These are phyloP conservation scores for Rallus crepitans DNA, from an alignment of 2,797 vertebrate species.

Conservation along the genomic window DNA sequence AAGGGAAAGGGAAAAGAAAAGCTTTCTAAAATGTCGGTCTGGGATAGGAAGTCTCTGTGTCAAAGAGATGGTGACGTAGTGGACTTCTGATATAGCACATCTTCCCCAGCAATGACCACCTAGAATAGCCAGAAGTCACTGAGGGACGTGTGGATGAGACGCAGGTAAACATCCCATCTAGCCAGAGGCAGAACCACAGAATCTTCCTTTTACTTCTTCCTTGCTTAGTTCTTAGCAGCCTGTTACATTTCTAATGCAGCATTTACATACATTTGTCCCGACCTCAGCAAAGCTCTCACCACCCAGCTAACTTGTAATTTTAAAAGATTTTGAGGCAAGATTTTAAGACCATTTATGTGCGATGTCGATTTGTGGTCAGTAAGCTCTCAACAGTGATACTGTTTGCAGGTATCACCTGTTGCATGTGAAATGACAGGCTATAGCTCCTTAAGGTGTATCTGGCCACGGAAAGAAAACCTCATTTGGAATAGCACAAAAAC, in stretches of 20 bases:
- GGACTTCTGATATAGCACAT: background rate
- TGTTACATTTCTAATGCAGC: background rate
- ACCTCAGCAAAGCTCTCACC: background rate
- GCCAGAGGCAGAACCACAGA: background rate
- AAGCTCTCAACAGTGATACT: background rate
- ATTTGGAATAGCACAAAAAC: background rate
- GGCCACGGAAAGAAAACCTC: background rate
- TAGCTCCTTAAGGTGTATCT: background rate
- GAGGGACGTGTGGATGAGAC: background rate
- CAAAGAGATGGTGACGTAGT: background rate
- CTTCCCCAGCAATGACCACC: background rate
- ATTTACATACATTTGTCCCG: background rate
- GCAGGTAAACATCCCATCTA: background rate
- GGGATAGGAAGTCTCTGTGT: background rate
- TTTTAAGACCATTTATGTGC: background rate
- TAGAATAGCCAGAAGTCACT: background rate
- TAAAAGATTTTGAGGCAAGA: background rate
- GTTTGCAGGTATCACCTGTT: background rate
- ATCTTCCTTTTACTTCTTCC: background rate
- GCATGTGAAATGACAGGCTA: background rate
- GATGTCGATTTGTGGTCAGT: background rate
- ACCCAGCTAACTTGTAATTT: background rate
- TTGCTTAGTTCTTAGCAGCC: background rate
- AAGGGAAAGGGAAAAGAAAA: background rate
- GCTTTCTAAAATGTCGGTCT: background rate